These are phyloP conservation scores for Pristis pectinata DNA, from an alignment of 2,797 vertebrate genomes.

Conservation along the genomic window DNA sequence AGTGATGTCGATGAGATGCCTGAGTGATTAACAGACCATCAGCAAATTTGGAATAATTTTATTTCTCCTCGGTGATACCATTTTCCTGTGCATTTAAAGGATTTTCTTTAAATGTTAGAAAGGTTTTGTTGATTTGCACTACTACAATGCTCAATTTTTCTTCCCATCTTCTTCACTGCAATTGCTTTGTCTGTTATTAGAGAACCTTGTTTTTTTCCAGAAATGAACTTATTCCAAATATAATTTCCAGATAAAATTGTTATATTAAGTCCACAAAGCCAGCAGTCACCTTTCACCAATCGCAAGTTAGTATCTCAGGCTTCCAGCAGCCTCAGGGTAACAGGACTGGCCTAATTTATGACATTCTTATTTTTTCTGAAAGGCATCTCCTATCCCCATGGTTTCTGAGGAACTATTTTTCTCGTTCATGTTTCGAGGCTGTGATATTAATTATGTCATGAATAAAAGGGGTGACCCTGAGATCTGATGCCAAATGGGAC, in stretches of 20 bases:
- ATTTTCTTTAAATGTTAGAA: neutral
- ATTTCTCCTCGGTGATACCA: too few species aligned
- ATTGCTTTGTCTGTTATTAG: neutral
- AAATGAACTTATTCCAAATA: neutral
- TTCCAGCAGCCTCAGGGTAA: neutral
- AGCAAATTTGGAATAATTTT: too few species aligned
- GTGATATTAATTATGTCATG: neutral
- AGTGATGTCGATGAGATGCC: too few species aligned
- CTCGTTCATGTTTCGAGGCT: neutral
- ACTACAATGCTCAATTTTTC: neutral
- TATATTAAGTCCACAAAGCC: neutral
- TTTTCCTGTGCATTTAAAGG: neutral
- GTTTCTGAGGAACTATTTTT: neutral
- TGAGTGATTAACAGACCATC: too few species aligned
- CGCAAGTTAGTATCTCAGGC: neutral
- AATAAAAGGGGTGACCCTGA: neutral
- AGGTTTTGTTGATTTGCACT: neutral
- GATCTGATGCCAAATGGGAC: neutral
- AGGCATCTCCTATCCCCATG: neutral
- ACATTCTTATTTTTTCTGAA: neutral
- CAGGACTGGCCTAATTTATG: constrained; percentile 12
- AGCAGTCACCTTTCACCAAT: constrained; percentile 32
- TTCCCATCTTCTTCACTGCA: neutral
- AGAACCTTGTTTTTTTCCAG: neutral
- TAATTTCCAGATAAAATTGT: neutral